phyloP scores from a whole-genome alignment of 2,113 vertebrate species.

The Nothobranchius furzeri region DNA sequence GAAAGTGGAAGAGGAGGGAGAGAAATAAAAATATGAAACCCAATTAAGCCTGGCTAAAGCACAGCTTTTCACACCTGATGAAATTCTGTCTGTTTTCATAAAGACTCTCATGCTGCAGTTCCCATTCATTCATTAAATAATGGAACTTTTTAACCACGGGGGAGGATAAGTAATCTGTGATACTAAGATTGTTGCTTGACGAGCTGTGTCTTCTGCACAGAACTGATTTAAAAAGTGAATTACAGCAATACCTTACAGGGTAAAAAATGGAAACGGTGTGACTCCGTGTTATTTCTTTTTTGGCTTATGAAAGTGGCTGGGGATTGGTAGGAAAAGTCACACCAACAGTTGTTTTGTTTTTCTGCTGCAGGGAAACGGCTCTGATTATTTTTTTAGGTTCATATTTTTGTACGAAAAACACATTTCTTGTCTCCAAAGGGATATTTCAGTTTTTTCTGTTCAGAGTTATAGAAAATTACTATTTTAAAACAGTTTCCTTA shows the following conservation, averaged over 20 bases:
- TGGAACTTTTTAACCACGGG: conserved; percentile 68
- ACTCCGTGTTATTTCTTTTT: neutral
- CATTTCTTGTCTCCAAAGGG: too few relatives aligned
- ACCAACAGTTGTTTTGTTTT: conserved; percentile 2
- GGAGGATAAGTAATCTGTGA: conserved; percentile 57
- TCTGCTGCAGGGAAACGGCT: neutral
- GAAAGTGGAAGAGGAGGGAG: neutral
- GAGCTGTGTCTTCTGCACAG: conserved; percentile 47
- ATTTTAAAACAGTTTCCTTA: too few relatives aligned
- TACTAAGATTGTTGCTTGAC: conserved; percentile 46
- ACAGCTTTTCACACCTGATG: conserved; percentile 88
- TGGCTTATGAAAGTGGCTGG: conserved; percentile 13
- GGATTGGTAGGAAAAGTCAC: neutral
- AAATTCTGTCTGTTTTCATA: conserved; percentile 86
- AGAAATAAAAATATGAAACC: conserved; percentile 85
- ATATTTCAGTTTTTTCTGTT: neutral
- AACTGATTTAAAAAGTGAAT: conserved; percentile 34
- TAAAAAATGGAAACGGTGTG: conserved; percentile 21
- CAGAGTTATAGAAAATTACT: too few relatives aligned
- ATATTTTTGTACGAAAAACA: neutral
- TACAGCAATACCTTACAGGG: conserved; percentile 16
- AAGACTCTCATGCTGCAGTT: conserved; percentile 76
- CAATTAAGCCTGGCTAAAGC: conserved; percentile 91
- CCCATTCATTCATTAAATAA: conserved; percentile 87
- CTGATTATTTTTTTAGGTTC: neutral